Evolutionary conservation across 2,113 vertebrate species (phyloP).

Genomic region (Megalops atlanticus): DNA sequence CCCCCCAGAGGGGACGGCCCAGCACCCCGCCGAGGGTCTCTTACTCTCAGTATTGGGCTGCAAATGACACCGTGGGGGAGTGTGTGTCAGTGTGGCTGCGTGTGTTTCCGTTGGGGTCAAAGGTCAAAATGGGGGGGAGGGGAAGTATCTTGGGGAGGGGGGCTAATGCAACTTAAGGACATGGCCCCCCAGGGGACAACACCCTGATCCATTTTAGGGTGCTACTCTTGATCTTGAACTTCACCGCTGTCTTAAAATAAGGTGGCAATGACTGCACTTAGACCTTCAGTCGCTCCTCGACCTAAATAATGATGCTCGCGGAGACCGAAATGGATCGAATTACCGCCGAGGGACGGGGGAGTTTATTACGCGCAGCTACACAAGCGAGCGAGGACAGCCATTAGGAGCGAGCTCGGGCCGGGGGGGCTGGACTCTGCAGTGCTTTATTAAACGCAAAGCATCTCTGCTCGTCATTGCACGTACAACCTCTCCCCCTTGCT

Average conservation of each 20-base stretch:
- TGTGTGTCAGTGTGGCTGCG: no score
- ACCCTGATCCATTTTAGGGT: conserved; percentile 68
- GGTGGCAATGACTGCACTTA: conserved; percentile 69
- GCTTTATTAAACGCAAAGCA: no score
- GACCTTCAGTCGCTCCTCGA: conserved; percentile 61
- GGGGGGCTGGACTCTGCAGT: background rate
- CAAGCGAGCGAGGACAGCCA: no score
- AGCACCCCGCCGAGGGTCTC: background rate
- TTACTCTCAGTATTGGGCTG: background rate
- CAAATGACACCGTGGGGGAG: background rate
- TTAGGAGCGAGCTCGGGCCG: no score
- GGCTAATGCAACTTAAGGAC: conserved; percentile 36
- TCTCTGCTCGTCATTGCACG: no score
- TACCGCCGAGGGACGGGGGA: conserved; percentile 45
- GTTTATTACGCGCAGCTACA: background rate
- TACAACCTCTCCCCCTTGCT: no score
- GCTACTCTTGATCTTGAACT: conserved; percentile 69
- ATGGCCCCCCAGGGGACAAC: conserved; percentile 48
- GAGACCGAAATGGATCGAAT: conserved; percentile 43
- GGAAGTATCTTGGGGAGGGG: conserved; percentile 23
- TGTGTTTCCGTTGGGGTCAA: no score
- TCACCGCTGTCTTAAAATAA: conserved; percentile 72
- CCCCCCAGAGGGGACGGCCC: background rate
- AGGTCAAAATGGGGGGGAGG: background rate
- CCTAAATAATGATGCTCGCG: conserved; percentile 60